Base-by-base conservation (phyloP, 2,888 invertebrate species). In the Cinara cedri region DNA sequence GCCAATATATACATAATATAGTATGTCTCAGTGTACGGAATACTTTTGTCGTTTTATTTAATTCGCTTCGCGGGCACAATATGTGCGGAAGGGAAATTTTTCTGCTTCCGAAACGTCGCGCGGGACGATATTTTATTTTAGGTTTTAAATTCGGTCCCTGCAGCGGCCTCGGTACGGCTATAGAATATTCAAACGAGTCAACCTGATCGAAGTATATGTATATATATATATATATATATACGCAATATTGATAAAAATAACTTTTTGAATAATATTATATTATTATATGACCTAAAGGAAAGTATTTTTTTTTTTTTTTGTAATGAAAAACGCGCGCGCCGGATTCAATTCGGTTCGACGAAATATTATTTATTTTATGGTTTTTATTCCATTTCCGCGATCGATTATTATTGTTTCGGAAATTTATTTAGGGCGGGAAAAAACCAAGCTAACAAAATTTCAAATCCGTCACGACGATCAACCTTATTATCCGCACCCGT, bases 251-350 rank as follows among this genome's bases (percentile, higher is more conserved):
- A 66, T 66, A 66, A 66, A 66, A 66, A 66, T 26, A 49, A 66
- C 66, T 49, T 66, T 66, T 66, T 66, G 66, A 66, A 66, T 66
- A 66, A 49, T 42, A 49, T 66, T 49, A 34, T 6, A 34, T 34
- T 34, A 34, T 34, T 34, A 34, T 34, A 34, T 49, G 49, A 11
- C 16, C 16, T 16, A 10, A 26, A 49, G 10, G 16, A 21, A 49
- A 66, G 24, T 66, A 24, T 34, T 34, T 34, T 34, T 34, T 34
- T 34, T 34, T 34, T 34, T 34, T 34, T 66, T 63, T 62, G n/a
- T 34, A 34, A 34, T 34, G 34, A 34, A 34, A 34, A 34, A 34
- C 34, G 34, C 34, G 34, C 34, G 34, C 34, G 6, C 6, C 34
- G 34, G 34, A 34, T 34, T 34, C 34, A 34, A 3, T 4, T 34